Conservation (phyloP, 2,888 invertebrate genomes). For the Liodrosophila aerea region DNA sequence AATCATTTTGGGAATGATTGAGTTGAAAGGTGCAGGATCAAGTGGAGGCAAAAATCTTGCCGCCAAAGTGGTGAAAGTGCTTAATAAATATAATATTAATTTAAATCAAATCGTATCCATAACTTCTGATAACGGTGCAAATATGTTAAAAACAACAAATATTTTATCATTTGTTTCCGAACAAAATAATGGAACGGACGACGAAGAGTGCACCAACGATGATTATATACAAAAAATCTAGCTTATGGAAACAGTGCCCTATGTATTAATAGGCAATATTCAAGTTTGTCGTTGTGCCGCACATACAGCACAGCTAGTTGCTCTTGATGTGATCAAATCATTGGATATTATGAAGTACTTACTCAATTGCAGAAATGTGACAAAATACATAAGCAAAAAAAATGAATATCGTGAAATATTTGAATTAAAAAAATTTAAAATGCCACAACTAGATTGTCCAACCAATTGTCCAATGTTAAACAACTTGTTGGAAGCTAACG, state of each 20-base stretch:
- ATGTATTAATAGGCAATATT: slow-evolving; percentile 17
- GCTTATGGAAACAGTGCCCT: slow-evolving; percentile 6
- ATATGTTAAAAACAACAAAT: slow-evolving; percentile 29
- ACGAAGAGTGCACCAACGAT: slow-evolving; percentile 2
- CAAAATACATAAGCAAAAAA: slow-evolving; percentile 20
- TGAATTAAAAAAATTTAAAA: slow-evolving; percentile 17
- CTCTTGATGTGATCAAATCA: slow-evolving; percentile 27
- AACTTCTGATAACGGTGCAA: slow-evolving; percentile 34
- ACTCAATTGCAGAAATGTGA: slow-evolving; percentile 26
- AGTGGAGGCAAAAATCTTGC: slow-evolving; percentile 22
- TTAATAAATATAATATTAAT: slow-evolving; percentile 32
- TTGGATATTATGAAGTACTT: slow-evolving; percentile 11
- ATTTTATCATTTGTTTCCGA: slow-evolving; percentile 21
- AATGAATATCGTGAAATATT: slow-evolving; percentile 12
- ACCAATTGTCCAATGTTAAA: slow-evolving; percentile 23
- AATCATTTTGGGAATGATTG: slow-evolving; percentile 28
- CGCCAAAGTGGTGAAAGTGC: slow-evolving; percentile 14
- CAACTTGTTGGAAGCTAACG: slow-evolving; percentile 14
- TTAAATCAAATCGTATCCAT: slow-evolving; percentile 36
- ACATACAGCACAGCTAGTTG: slow-evolving; percentile 35
- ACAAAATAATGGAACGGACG: slow-evolving; percentile 6
- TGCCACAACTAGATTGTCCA: slow-evolving; percentile 32
- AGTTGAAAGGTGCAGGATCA: slow-evolving; percentile 27
- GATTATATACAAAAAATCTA: slow-evolving; percentile 27
- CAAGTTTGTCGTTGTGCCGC: slow-evolving; percentile 36